Evolutionary conservation across 2,113 vertebrate species (phyloP).

Genomic region (Gallinago paraguaiae): DNA sequence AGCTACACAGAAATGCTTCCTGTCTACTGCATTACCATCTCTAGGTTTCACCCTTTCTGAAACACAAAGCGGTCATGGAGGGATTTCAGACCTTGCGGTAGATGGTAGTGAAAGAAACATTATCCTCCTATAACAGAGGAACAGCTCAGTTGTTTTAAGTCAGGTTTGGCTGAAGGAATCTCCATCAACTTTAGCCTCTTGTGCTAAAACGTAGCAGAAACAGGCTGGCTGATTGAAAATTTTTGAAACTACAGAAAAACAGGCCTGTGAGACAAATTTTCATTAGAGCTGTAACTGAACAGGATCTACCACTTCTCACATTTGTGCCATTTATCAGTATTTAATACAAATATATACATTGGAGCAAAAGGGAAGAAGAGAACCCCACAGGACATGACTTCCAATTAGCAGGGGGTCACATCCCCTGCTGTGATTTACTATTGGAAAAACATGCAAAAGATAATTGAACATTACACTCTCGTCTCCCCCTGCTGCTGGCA

Average conservation of each 20-base stretch:
- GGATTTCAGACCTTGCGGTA: slow-evolving; percentile 14
- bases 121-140: neutral
- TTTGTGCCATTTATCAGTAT: slow-evolving; percentile 38
- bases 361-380: slow-evolving; percentile 27
- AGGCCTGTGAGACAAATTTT: neutral
- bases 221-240: neutral
- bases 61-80: slow-evolving; percentile 5
- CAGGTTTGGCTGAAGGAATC: neutral
- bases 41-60: slow-evolving; percentile 1
- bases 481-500: slow-evolving; percentile 47
- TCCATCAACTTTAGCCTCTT: neutral
- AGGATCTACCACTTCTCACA: neutral
- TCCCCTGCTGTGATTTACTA: slow-evolving; percentile 55
- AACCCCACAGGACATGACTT: slow-evolving; percentile 51
- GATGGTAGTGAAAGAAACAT: slow-evolving; percentile 3
- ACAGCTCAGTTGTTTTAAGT: neutral
- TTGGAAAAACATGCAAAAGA: slow-evolving; percentile 63
- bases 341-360: slow-evolving; percentile 44
- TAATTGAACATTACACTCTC: slow-evolving; percentile 58
- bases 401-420: slow-evolving; percentile 61
- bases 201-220: neutral
- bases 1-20: slow-evolving; percentile 41
- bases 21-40: slow-evolving; percentile 4
- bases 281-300: rapidly evolving
- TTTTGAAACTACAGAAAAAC: neutral